These are phyloP conservation scores for Myotis pilosus DNA, from an alignment of 2,797 vertebrate species.

Conservation along the genomic window DNA sequence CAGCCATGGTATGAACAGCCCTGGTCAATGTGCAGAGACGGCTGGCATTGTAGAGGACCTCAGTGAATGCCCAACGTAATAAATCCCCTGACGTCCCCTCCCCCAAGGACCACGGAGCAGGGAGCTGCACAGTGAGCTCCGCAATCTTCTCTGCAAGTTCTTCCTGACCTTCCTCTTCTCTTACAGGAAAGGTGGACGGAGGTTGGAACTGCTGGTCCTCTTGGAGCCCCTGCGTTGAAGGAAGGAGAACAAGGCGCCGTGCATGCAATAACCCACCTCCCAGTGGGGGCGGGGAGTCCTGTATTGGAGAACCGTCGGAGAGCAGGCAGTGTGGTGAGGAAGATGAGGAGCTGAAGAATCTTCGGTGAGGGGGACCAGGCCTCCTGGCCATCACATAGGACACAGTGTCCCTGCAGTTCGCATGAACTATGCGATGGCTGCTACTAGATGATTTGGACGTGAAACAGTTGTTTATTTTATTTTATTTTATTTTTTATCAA, in stretches of 20 bases:
- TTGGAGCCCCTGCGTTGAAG: slow-evolving; percentile 88
- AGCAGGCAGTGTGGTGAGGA: slow-evolving; percentile 87
- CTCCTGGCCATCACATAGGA: fast-evolving
- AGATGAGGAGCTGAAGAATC: slow-evolving; percentile 87
- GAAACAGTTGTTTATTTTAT: not conserved
- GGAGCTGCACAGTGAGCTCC: not conserved
- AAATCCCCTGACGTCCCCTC: not conserved
- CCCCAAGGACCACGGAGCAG: not conserved
- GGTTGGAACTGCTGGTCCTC: slow-evolving; percentile 95
- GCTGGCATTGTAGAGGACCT: not conserved
- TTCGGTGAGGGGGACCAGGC: slow-evolving; percentile 83
- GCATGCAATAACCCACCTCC: slow-evolving; percentile 91
- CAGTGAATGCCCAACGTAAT: not conserved
- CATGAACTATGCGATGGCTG: fast-evolving
- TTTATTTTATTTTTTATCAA: not conserved
- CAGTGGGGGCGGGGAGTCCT: slow-evolving; percentile 84
- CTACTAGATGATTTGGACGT: not conserved
- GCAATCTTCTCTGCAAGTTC: not conserved
- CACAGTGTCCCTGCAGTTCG: no score
- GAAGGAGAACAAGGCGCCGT: slow-evolving; percentile 87
- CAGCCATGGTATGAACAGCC: not conserved
- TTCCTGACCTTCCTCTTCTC: not conserved
- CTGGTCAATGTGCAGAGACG: not conserved
- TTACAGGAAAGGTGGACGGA: slow-evolving; percentile 87
- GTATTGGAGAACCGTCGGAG: slow-evolving; percentile 85